Evolutionary conservation across 2,113 vertebrate species (phyloP).

Genomic region (Hippoglossus stenolepis): DNA sequence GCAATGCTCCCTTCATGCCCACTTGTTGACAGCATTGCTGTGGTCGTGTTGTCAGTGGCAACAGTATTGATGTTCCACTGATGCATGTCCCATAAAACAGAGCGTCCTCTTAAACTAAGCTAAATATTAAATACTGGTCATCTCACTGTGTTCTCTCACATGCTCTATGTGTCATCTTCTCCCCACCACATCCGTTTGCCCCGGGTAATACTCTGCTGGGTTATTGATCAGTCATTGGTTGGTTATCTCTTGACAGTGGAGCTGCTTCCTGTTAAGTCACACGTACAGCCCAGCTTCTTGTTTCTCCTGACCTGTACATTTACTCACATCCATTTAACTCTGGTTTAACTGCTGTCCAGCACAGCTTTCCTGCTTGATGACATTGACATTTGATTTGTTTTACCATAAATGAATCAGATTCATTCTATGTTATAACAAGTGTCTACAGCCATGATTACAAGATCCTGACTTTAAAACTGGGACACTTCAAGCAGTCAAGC

Average conservation of each 20-base stretch:
- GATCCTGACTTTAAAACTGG: too few species aligned
- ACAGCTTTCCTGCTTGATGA: background rate
- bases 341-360: background rate
- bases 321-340: background rate
- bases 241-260: constrained; percentile 31
- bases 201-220: constrained; percentile 18
- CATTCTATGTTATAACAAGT: background rate
- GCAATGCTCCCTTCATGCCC: background rate
- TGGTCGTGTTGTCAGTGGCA: constrained; percentile 15
- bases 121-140: background rate
- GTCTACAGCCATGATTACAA: too few species aligned
- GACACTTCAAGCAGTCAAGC: too few species aligned
- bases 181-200: constrained; percentile 5
- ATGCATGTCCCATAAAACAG: background rate
- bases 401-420: background rate
- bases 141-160: too few species aligned
- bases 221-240: constrained; percentile 39
- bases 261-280: constrained; percentile 32
- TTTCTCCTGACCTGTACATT: background rate
- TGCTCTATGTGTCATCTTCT: background rate
- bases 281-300: constrained; percentile 5
- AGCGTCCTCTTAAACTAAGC: background rate
- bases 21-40: constrained; percentile 1
- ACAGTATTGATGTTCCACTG: background rate
- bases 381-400: background rate